phyloP scores from a whole-genome alignment of 2,113 vertebrate genomes.

The Etia nguti region DNA sequence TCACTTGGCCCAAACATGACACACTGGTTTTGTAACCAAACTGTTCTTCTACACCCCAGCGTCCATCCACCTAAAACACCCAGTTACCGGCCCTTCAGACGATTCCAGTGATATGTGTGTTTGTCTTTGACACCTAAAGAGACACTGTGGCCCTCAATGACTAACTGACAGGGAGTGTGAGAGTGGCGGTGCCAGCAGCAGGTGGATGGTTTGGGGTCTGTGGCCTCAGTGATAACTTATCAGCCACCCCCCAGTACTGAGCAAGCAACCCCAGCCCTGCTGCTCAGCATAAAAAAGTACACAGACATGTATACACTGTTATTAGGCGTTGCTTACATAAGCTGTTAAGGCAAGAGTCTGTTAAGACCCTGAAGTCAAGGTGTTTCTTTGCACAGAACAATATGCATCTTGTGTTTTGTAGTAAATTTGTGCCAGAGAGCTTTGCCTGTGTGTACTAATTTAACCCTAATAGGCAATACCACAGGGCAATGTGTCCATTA shows the following conservation, averaged over 20 bases:
- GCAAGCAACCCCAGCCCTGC: conserved; percentile 39
- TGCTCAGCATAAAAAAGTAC: not conserved
- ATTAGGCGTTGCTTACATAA: not conserved
- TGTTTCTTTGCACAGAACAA: not conserved
- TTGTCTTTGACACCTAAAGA: not conserved
- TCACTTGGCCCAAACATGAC: not conserved
- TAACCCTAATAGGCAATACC: not conserved
- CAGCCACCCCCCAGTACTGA: conserved; percentile 45
- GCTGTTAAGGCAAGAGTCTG: not conserved
- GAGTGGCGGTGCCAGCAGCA: conserved; percentile 36
- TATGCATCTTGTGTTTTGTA: not conserved
- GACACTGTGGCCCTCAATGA: not conserved
- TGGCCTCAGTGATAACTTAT: conserved; percentile 66
- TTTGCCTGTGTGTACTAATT: not conserved
- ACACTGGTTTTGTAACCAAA: not conserved
- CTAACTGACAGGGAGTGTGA: conserved; percentile 54
- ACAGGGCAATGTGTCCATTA: not conserved
- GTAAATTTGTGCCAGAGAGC: not conserved
- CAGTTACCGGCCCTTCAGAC: not conserved
- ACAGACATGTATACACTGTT: not conserved
- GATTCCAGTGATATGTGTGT: not conserved
- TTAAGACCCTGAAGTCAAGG: not conserved
- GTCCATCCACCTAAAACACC: not conserved
- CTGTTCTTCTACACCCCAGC: not conserved
- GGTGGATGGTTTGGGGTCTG: conserved; percentile 57